Evolutionary conservation across 92 coral and sea anemone species (phyloP).

Genomic region (Chrysogorgia sp.): DNA sequence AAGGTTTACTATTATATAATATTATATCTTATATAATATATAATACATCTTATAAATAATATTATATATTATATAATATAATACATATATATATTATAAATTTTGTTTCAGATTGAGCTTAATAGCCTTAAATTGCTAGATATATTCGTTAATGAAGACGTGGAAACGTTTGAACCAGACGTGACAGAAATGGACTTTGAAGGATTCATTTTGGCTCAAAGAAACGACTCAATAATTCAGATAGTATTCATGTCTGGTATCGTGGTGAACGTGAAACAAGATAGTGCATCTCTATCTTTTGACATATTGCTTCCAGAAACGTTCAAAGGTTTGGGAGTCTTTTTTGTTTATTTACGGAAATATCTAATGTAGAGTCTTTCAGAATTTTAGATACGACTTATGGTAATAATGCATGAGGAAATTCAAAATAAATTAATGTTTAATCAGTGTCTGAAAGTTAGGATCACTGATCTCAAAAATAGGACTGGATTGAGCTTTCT

Average conservation of each 20-base stretch:
- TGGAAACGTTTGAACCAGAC: slow-evolving; percentile 61
- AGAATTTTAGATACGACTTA: neutral
- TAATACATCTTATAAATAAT: neutral
- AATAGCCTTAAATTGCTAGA: slow-evolving; percentile 66
- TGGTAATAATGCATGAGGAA: neutral
- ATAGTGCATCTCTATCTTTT: slow-evolving; percentile 21
- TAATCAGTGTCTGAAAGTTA: neutral
- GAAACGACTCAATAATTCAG: slow-evolving; percentile 50
- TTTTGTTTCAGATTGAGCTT: slow-evolving; percentile 61
- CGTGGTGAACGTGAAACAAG: slow-evolving; percentile 11
- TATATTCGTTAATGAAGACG: slow-evolving; percentile 69
- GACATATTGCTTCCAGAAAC: slow-evolving; percentile 9
- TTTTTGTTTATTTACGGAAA: neutral
- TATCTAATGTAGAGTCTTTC: neutral
- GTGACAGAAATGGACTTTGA: slow-evolving; percentile 59
- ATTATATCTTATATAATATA: neutral
- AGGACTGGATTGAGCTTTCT: too few relatives aligned
- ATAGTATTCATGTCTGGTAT: slow-evolving; percentile 27
- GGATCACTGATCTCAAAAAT: too few relatives aligned
- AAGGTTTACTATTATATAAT: too few relatives aligned
- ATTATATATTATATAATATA: neutral
- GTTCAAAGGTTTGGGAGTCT: slow-evolving; percentile 28
- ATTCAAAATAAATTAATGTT: too few relatives aligned
- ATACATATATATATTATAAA: neutral
- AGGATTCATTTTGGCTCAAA: slow-evolving; percentile 60